Base-by-base conservation (phyloP, 2,113 vertebrate genomes). In the Manacus vitellinus region DNA sequence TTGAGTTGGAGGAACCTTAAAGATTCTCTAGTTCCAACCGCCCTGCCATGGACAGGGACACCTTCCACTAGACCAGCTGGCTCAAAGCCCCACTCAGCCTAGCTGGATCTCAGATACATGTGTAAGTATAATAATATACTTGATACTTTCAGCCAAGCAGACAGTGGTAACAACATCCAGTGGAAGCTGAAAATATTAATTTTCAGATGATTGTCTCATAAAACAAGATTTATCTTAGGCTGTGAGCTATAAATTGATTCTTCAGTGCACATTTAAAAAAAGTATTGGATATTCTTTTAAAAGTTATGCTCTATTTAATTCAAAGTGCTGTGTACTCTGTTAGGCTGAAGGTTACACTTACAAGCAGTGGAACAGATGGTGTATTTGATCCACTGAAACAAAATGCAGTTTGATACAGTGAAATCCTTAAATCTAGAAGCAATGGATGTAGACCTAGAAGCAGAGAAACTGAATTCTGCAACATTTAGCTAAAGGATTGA, bases 21-120 rank as follows among this genome's bases (percentile, higher is more conserved):
- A 63, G 41, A 25, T 24, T n/a, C 30, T 16, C 47, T 49, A 11
- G 10, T 76, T 51, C 35, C 35, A 37, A 25, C 5, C 10, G 14
- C 2, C 3, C 6, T 12, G 4, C 19, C 23, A 8, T 20, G 19
- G 41, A 24, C 19, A n/a, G n/a, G 19, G 19, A 17, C 28, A 4
- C 37, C 23, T 46, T n/a, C 28, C 39, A 10, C 28, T 24, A 46
- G 28, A 39, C 14, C n/a, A 28, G 33, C 23, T 46, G 65, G 18
- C n/a, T 78, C 33, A 47, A 19, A 71, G 23, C 39, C 46, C 19
- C 14, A 6, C 16, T 22, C 47, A 47, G n/a, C 49, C 74, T 63
- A n/a, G 20, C 67, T 83, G 52, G 43, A 41, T 75, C 33, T 79
- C 56, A 72, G n/a, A 25, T 31, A n/a, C 6, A 14, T n/a, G 7